Base-by-base conservation (phyloP, 2,797 vertebrate genomes). In the Schizopygopsis pylzovi region DNA sequence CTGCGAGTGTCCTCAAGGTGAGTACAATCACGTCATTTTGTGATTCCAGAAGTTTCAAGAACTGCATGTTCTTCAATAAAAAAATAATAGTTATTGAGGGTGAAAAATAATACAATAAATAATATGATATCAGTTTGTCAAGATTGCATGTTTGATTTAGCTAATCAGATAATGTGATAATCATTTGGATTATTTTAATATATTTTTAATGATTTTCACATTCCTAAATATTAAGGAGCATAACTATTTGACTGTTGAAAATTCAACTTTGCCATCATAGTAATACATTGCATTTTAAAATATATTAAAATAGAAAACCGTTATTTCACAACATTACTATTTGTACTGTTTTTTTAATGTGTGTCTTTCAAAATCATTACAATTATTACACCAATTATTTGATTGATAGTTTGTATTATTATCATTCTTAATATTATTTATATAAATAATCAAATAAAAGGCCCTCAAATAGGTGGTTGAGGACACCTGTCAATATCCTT, bases 1-100 rank as follows among this genome's bases (percentile, higher is more conserved):
- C 88, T 99, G 98, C 90, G 94, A 96, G 75, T 99, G 97, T 88
- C 97, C 96, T 47, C 96, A 97, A 92, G 98, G 98, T 98, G 82
- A 85, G 96, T 93, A 76, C 12, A 47, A 47, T 52, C 9, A 41
- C n/a, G 43, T 79, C 4, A 45, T 43, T 77, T 77, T 56, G 49
- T 39, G 10, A 54, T 54, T 37, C 6, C 2, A 76, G 43, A 73
- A 13, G 6, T 56, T 77, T 77, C 11, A 77, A 76, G 28, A 37
- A 39, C 52, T 39, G 15, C 25, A 75, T 75, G 25, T 75, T 33
- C 25, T 75, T 75, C 25, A 75, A 75, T 49, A 20, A 52, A 52
- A 33, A 33, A 75, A 52, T 4, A 52, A 20, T 49, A 75, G 15
- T 3, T 49, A n/a, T 25, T n/a, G n/a, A 49, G 4, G 25, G 4